Percentiles rank a stretch among this genome's conserved stretches.
Evolutionary conservation across 2,113 vertebrate species (phyloP).

Genomic region (Tetraodon nigroviridis): DNA sequence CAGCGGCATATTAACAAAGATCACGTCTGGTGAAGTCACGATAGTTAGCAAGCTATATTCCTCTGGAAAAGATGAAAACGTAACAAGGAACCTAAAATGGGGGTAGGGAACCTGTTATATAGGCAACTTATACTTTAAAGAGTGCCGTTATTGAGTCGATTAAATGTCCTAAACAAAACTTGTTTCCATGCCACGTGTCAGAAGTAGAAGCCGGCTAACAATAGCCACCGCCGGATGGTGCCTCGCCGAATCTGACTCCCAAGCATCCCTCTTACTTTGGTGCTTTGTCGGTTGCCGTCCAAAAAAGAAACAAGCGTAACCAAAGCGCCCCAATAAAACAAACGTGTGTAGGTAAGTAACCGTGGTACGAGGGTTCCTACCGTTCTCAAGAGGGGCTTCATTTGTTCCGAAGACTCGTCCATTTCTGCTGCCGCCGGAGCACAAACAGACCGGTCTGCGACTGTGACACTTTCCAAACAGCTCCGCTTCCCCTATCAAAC

Average conservation of each 20-base stretch:
- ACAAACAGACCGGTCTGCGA: slow-evolving; percentile 4
- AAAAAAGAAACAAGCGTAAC: slow-evolving; percentile 26
- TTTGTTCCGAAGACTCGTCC: slow-evolving; percentile 62
- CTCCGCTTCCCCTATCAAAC: slow-evolving; percentile 18
- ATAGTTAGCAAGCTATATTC: slow-evolving; percentile 6
- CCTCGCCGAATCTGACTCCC: slow-evolving; percentile 35
- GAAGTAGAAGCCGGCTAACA: slow-evolving; percentile 61
- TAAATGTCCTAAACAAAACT: slow-evolving; percentile 1
- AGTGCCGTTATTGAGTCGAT: neutral
- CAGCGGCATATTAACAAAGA: neutral
- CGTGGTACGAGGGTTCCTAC: slow-evolving; percentile 48
- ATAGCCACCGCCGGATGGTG: slow-evolving; percentile 49
- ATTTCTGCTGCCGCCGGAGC: slow-evolving; percentile 40
- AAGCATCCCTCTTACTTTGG: slow-evolving; percentile 48
- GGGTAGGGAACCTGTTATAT: neutral
- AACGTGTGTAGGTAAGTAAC: neutral
- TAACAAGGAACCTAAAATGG: neutral
- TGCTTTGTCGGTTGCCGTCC: slow-evolving; percentile 29
- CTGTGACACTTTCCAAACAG: slow-evolving; percentile 38
- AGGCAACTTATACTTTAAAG: neutral
- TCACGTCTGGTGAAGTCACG: slow-evolving; percentile 12
- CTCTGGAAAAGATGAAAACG: neutral
- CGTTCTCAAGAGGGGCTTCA: slow-evolving; percentile 62
- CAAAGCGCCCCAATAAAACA: slow-evolving; percentile 25
- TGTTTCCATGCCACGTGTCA: slow-evolving; percentile 42